Base-by-base conservation (phyloP, 2,113 vertebrate species). In the Gallinago paraguaiae region DNA sequence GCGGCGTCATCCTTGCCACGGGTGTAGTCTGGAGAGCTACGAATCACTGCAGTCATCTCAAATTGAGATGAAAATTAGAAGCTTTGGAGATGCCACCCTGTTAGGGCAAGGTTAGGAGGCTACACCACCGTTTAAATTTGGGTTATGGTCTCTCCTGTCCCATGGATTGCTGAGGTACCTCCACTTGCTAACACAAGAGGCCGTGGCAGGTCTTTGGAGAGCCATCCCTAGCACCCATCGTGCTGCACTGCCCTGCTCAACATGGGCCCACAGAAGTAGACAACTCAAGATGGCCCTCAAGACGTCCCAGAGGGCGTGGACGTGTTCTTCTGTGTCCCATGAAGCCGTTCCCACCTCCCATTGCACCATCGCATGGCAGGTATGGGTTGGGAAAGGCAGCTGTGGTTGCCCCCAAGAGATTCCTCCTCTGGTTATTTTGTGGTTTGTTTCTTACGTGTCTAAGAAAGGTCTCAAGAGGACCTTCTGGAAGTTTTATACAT, bases 231-330 rank as follows among this genome's bases (percentile, higher is more conserved):
- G 31, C 45, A 2, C 11, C 17, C 56, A 3, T 45, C 6, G 8
- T 16, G 2, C 37, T 15, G 39, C 2, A 2, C 37, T 3, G 20
- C 37, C 20, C 46, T 31, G 37, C 45, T 28, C 45, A 23, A 48
- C 2, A 2, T 8, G n/a, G 27, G 25, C 12, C 35, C 31, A 11
- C 31, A 8, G 56, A 31, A 28, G 7, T 5, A 25, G 30, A 11
- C 0, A 1, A 15, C 27, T 71, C 10, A 3, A 30, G 22, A 28
- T 61, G 4, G 1, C 39, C 46, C 2, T 1, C n/a, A 19, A 22
- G 60, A 35, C 39, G 5, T 28, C 87, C 45, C 33, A 20, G 56
- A 35, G 33, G 23, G 41, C 1, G 2, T 11, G 63, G 53, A 18
- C 3, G 0, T 1, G 9, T 24, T 8, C 22, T 30, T 10, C 61